These are phyloP conservation scores for Leptinotarsa undecemlineata DNA, from an alignment of 1,140 invertebrate genomes.

Conservation along the genomic window DNA sequence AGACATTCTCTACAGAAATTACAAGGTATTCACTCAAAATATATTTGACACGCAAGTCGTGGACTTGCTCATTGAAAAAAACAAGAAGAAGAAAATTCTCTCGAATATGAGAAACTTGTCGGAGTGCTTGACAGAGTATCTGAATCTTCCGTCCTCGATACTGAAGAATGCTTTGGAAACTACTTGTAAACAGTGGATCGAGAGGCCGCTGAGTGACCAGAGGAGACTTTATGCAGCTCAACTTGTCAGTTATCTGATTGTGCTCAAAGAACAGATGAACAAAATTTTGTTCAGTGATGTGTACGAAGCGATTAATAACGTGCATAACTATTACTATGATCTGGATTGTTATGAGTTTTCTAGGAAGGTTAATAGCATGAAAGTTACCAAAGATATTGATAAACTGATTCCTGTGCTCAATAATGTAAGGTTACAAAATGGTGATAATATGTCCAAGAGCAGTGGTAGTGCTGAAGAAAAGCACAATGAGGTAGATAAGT, in stretches of 20 bases:
- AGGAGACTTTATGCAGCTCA: constrained; percentile 34
- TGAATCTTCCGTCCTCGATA: constrained; percentile 33
- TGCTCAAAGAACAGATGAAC: constrained; percentile 33
- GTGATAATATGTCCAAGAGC: neutral
- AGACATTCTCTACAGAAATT: constrained; percentile 33
- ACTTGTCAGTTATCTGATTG: constrained; percentile 33
- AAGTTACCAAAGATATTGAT: constrained; percentile 30
- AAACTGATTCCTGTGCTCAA: constrained; percentile 28
- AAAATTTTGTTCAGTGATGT: constrained; percentile 32
- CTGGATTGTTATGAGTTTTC: constrained; percentile 32
- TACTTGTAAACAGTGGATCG: constrained; percentile 28
- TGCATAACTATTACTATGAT: constrained; percentile 34
- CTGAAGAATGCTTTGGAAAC: constrained; percentile 29
- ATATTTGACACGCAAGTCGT: constrained; percentile 39
- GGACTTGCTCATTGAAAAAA: constrained; percentile 37
- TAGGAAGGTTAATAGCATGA: constrained; percentile 22
- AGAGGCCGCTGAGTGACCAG: constrained; percentile 34
- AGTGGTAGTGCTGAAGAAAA: neutral
- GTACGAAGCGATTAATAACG: constrained; percentile 26
- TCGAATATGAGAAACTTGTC: constrained; percentile 25
- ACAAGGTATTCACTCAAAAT: constrained; percentile 35
- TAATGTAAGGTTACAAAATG: neutral
- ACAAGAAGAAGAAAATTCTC: constrained; percentile 13
- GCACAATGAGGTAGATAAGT: no score
- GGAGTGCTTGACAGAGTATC: constrained; percentile 34